Base-by-base conservation (phyloP, 2,113 vertebrate genomes). In the Nycticryphes semicollaris region DNA sequence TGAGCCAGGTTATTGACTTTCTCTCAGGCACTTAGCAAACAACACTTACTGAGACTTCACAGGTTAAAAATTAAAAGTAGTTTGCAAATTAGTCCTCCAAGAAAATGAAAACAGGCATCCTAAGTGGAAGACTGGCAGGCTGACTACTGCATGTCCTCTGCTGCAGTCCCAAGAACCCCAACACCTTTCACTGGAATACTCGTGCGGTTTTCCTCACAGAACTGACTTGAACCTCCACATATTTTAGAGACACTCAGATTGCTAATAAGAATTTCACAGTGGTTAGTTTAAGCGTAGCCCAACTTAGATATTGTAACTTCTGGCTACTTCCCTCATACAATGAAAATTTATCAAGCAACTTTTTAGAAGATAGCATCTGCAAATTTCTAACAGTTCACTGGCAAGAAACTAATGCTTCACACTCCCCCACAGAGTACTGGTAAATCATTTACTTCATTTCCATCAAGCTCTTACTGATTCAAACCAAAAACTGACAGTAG, bases 391-490 rank as follows among this genome's bases (percentile, higher is more conserved):
- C 78, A 85, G 74, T 74, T 94, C 70, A 74, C 59, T 94, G 93
- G 54, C 63, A 91, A 80, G 75, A 88, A 94, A 91, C 68, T 90
- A 89, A 87, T 47, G 56, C 51, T 96, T 94, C 84, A 56, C 64
- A 95, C 87, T 93, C 78, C 87, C 67, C 72, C 63, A 51, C 54
- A 90, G 5, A 81, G n/a, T 41, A 83, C 54, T 88, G 78, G 50
- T 79, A 90, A 83, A 80, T 80, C 50, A 11, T 37, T 70, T 80
- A 90, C 70, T 77, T 85, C 28, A 25, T 33, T 80, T 47, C 67
- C 87, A 92, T 45, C 67, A 67, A 57, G 13, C 72, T 80, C 48
- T 60, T 78, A 50, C 18, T 43, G 28, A 83, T 80, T 68, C 48
- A 94, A 83, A 76, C 50, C 14, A 51, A 80, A 93, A 86, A 17